These are phyloP conservation scores for Andrena praecox DNA, from an alignment of 2,888 invertebrate genomes.

Conservation along the genomic window DNA sequence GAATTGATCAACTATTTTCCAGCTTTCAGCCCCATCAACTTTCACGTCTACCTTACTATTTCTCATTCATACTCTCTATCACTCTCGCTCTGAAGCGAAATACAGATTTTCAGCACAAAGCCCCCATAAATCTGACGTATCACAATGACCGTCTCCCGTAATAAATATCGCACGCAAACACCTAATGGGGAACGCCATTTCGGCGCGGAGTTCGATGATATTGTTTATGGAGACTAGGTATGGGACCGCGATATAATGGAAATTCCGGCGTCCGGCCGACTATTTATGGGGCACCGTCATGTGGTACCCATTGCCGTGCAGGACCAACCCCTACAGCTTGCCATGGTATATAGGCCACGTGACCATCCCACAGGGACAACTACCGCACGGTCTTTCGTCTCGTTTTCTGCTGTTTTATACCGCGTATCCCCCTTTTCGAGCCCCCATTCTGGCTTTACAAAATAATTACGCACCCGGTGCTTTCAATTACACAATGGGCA, in stretches of 20 bases:
- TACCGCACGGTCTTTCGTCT: slow-evolving; percentile 15
- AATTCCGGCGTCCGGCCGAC: slow-evolving; percentile 78
- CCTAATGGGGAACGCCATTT: slow-evolving; percentile 76
- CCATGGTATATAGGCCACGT: slow-evolving; percentile 67
- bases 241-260: slow-evolving; percentile 80
- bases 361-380: slow-evolving; percentile 63
- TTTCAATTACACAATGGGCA: not conserved
- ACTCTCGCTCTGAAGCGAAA: not conserved
- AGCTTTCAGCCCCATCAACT: not conserved
- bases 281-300: slow-evolving; percentile 79
- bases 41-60: not conserved
- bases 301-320: slow-evolving; percentile 58
- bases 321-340: slow-evolving; percentile 43
- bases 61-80: not conserved
- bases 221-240: slow-evolving; percentile 80
- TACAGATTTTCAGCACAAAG: slow-evolving; percentile 53
- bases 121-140: slow-evolving; percentile 66
- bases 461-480: slow-evolving; percentile 17
- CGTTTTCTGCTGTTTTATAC: slow-evolving; percentile 18
- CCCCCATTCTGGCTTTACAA: slow-evolving; percentile 16
- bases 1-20: slow-evolving; percentile 41
- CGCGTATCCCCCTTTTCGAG: not conserved
- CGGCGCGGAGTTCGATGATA: slow-evolving; percentile 77
- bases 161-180: slow-evolving; percentile 77
- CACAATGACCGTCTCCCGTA: slow-evolving; percentile 72